Conservation (phyloP, 2,113 vertebrate species). For the Ammodytes marinus region DNA sequence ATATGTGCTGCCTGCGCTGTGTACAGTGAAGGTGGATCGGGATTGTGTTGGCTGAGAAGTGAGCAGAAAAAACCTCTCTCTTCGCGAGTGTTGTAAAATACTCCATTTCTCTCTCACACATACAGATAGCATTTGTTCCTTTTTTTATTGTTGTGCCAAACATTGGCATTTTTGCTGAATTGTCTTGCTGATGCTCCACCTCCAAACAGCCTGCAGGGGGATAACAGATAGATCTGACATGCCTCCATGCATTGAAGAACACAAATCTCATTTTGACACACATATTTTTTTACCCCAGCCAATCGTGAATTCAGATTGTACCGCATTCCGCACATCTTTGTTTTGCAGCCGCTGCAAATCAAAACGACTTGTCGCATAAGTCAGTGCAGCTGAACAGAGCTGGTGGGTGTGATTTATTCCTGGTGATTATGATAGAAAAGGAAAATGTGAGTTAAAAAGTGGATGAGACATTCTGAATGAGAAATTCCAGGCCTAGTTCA, state of each 20-base stretch:
- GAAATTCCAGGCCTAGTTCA: slow-evolving; percentile 52
- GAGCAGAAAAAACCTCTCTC: not conserved
- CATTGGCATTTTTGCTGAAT: slow-evolving; percentile 12
- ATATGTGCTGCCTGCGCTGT: no score
- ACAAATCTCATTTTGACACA: slow-evolving; percentile 9
- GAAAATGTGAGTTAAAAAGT: slow-evolving; percentile 29
- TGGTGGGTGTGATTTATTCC: slow-evolving; percentile 48
- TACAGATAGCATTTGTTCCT: not conserved
- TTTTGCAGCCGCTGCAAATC: slow-evolving; percentile 38
- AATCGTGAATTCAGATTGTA: slow-evolving; percentile 32
- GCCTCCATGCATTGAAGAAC: not conserved
- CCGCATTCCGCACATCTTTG: slow-evolving; percentile 13
- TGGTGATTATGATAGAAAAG: slow-evolving; percentile 46
- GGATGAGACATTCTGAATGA: slow-evolving; percentile 34
- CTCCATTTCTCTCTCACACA: slow-evolving; percentile 21
- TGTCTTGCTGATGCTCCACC: slow-evolving; percentile 4
- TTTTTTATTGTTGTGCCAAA: slow-evolving; percentile 12
- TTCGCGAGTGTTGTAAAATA: slow-evolving; percentile 11
- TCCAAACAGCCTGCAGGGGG: slow-evolving; percentile 26
- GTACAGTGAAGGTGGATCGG: not conserved
- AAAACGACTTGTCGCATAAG: slow-evolving; percentile 19
- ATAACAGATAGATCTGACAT: slow-evolving; percentile 15
- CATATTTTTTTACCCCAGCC: slow-evolving; percentile 21
- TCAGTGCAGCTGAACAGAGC: slow-evolving; percentile 12
- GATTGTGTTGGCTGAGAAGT: slow-evolving; percentile 1